Conservation (phyloP, 2,113 vertebrate genomes). For the Chunga burmeisteri region DNA sequence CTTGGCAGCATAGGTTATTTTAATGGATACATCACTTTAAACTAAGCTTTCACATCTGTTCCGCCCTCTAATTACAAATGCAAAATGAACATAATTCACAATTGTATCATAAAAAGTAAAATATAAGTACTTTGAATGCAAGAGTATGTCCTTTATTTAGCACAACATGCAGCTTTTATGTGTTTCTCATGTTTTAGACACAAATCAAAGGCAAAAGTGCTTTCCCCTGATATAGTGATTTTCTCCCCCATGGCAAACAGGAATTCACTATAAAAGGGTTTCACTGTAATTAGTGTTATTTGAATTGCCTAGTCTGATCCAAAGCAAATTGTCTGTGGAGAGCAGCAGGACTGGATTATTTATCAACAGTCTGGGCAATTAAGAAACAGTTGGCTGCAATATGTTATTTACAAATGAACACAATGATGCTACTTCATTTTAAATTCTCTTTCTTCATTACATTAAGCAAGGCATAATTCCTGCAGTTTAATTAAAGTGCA, state of each 20-base stretch:
- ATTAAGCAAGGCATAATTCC: constrained; percentile 65
- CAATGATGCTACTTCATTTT: constrained; percentile 74
- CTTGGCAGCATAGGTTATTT: constrained; percentile 71
- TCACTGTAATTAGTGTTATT: constrained; percentile 85
- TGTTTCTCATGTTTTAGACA: constrained; percentile 59
- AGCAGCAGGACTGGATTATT: constrained; percentile 88
- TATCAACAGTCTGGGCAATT: constrained; percentile 94
- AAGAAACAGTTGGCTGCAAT: constrained; percentile 93
- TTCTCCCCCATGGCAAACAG: constrained; percentile 53
- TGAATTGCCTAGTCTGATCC: constrained; percentile 87
- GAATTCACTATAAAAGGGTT: constrained; percentile 70
- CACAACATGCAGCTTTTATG: constrained; percentile 60
- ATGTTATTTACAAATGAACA: constrained; percentile 85
- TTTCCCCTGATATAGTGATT: constrained; percentile 45
- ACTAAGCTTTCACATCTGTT: constrained; percentile 73
- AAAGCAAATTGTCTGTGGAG: constrained; percentile 89
- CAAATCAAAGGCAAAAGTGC: constrained; percentile 59
- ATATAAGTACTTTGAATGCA: constrained; percentile 69
- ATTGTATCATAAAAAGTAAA: constrained; percentile 70
- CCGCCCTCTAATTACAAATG: constrained; percentile 74
- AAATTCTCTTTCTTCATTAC: constrained; percentile 74
- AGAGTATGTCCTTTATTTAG: constrained; percentile 69
- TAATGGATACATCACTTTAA: constrained; percentile 72
- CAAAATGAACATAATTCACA: constrained; percentile 68
- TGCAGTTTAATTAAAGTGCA: constrained; percentile 69